Evolutionary conservation across 2,797 vertebrate species (phyloP), one percentile per base, ranked within the genome.

Genomic region (Pipistrellus nathusii): DNA sequence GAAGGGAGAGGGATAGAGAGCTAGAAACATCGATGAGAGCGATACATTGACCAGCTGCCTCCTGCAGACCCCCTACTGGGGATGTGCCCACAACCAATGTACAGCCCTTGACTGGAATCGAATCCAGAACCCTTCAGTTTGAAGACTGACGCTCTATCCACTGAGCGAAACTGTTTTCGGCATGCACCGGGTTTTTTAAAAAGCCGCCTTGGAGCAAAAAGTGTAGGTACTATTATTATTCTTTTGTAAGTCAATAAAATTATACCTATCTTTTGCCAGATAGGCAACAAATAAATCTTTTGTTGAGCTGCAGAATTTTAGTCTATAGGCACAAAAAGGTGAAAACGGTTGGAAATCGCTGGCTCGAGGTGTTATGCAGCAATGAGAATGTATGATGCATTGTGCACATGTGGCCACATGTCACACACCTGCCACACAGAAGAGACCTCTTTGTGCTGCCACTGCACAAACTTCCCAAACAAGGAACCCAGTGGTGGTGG

Each of bases 401-500:
- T 14, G 23, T 25, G 46, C 0, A 10, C 5, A 13, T 2, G 12
- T 0, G 5, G 6, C 5, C 10, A 0, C 13, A 30, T 1, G 38
- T 57, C 62, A 59, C 17, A 20, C 30, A 46, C 23, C n/a, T 30
- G 17, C 41, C 2, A 25, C 10, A 32, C 25, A 44, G 35, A 44
- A 69, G 48, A 21, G 0, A 14, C 15, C 23, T 1, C 8, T 6
- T 10, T 6, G 2, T 0, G 51, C 57, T 75, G 88, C 27, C 18
- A 0, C 32, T 3, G 9, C 7, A 17, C 18, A 6, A 5, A 12
- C 18, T 41, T 78, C 62, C 2, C 8, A 23, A 8, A 18, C 11
- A 38, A 4, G 53, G 57, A 25, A n/a, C 13, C 0, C 1, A 15
- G 41, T n/a, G 6, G 0, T 0, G 7, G 64, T 4, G 25, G n/a